A percentile compares a stretch with the other conserved stretches of the same genome.
These are phyloP conservation scores for Echinops telfairi DNA, from an alignment of 2,113 vertebrate species.

Conservation along the genomic window DNA sequence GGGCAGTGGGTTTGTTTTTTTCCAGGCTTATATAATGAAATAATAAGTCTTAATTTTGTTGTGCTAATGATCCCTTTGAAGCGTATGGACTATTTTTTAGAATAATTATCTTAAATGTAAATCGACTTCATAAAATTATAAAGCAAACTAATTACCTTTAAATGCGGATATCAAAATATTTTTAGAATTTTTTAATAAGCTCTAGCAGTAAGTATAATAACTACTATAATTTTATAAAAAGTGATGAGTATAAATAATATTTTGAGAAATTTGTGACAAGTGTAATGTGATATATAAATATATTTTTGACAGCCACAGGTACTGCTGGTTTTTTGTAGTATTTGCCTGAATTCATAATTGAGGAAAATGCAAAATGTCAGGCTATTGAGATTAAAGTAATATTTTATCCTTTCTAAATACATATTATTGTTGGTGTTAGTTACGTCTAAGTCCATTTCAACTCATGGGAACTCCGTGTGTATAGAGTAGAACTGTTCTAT, in stretches of 20 bases:
- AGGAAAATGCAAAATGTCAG: conserved; percentile 49
- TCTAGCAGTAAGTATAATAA: conserved; percentile 47
- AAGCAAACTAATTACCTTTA: conserved; percentile 46
- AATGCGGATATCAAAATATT: conserved; percentile 59
- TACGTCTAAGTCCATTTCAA: background rate
- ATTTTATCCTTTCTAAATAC: conserved; percentile 11
- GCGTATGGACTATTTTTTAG: background rate
- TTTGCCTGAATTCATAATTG: conserved; percentile 47
- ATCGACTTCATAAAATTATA: background rate
- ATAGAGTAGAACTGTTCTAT: background rate
- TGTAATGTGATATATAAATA: conserved; percentile 68
- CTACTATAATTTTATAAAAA: conserved; percentile 62
- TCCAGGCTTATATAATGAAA: background rate
- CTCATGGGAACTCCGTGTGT: background rate
- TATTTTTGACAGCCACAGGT: conserved; percentile 70
- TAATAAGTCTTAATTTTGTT: background rate
- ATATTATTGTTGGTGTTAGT: background rate
- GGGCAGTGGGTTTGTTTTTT: no score
- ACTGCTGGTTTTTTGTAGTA: conserved; percentile 46
- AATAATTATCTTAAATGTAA: conserved; percentile 26
- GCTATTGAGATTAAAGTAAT: background rate
- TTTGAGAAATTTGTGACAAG: conserved; percentile 70
- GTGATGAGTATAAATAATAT: conserved; percentile 61
- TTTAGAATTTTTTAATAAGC: conserved; percentile 69
- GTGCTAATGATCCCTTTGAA: background rate